Conservation (phyloP, 2,888 invertebrate genomes). For the Apamea monoglypha region DNA sequence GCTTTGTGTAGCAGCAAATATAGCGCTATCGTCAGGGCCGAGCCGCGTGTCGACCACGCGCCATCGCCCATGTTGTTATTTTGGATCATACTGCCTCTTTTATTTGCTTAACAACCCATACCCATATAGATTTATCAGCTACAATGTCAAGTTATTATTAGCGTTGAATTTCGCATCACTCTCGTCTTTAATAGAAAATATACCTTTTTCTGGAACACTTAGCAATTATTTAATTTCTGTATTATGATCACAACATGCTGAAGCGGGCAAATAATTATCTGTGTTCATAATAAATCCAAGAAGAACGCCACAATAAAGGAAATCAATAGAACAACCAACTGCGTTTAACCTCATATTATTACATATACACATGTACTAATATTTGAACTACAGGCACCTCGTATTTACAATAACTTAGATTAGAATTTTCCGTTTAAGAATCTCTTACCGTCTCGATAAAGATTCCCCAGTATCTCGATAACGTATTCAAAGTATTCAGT, state of each 20-base stretch:
- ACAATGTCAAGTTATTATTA: constrained; percentile 58
- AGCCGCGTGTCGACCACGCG: constrained; percentile 71
- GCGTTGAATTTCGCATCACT: constrained; percentile 20
- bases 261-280: not conserved
- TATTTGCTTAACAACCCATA: constrained; percentile 73
- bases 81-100: constrained; percentile 69
- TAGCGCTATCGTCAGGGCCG: constrained; percentile 67
- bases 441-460: constrained; percentile 46
- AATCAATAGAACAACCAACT: not conserved
- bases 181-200: constrained; percentile 1
- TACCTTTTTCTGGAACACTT: constrained; percentile 16
- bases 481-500: constrained; percentile 77
- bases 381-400: no score
- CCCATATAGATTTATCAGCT: constrained; percentile 63
- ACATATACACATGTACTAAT: not conserved
- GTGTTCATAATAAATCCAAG: constrained; percentile 1
- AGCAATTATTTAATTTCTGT: constrained; percentile 17
- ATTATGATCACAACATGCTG: not conserved
- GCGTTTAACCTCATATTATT: constrained; percentile 7
- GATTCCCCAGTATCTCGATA: constrained; percentile 68
- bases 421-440: constrained; percentile 46
- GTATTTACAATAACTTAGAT: constrained; percentile 30
- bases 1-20: constrained; percentile 66
- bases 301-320: not conserved
- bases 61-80: constrained; percentile 75